These are phyloP conservation scores for Ophiodon elongatus DNA, from an alignment of 2,113 vertebrate species.

Conservation along the genomic window DNA sequence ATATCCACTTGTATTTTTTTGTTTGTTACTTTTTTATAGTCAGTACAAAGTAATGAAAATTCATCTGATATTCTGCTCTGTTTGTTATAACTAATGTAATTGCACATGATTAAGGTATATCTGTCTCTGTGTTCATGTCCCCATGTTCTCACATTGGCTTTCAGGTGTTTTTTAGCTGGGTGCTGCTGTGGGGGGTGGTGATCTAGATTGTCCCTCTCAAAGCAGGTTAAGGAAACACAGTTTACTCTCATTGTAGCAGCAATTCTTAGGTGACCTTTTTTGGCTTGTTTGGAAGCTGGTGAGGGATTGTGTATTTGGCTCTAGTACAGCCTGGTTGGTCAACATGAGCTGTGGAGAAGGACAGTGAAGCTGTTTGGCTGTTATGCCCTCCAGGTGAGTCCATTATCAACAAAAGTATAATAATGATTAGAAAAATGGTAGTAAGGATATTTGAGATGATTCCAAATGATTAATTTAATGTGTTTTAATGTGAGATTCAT, in stretches of 20 bases:
- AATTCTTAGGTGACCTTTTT: background rate
- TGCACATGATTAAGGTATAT: background rate
- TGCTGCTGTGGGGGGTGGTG: background rate
- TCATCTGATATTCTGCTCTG: background rate
- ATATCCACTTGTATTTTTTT: background rate
- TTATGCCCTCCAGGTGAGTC: background rate
- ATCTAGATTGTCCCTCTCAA: no score
- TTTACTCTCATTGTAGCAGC: background rate
- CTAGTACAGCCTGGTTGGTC: background rate
- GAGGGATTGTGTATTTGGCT: background rate
- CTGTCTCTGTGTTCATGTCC: background rate
- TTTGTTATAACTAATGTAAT: background rate
- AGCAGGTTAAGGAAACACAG: background rate
- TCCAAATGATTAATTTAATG: background rate
- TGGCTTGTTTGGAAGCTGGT: background rate
- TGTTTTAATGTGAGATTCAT: slow-evolving; percentile 35
- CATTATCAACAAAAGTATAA: background rate
- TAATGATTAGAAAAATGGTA: background rate
- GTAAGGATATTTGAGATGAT: background rate
- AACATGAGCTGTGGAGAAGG: background rate
- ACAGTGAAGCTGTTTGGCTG: background rate
- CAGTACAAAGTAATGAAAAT: background rate
- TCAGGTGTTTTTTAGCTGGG: background rate
- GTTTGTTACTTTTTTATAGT: background rate
- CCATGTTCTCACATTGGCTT: background rate